These are phyloP conservation scores for Sarcophilus harrisii DNA, from an alignment of 2,797 vertebrate genomes.

Conservation along the genomic window DNA sequence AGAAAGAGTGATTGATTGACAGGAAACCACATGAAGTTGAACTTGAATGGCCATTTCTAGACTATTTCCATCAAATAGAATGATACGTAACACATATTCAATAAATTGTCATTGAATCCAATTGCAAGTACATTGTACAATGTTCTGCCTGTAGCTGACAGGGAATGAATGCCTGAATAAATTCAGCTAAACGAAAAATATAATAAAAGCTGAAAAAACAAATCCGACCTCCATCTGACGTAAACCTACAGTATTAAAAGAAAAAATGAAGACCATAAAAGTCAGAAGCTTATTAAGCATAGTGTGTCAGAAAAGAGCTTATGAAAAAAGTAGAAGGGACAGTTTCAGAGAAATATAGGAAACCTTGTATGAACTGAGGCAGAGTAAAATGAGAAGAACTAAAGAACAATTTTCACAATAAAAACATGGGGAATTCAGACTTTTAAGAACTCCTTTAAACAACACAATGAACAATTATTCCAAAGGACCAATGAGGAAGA, in stretches of 20 bases:
- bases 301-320: neutral
- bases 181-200: neutral
- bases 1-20: slow-evolving; percentile 11
- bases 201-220: neutral
- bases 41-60: neutral
- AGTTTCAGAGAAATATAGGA: neutral
- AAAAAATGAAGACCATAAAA: neutral
- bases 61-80: neutral
- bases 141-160: neutral
- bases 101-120: neutral
- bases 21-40: neutral
- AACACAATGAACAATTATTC: neutral
- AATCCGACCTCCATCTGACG: neutral
- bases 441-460: neutral
- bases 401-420: neutral
- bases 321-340: neutral
- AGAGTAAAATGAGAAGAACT: neutral
- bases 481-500: neutral
- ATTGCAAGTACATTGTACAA: neutral
- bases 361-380: neutral
- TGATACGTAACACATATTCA: neutral
- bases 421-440: neutral
- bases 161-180: neutral
- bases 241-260: neutral
- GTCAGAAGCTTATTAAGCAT: neutral